These are phyloP conservation scores for Bombus vancouverensis DNA, from an alignment of 1,140 invertebrate genomes.

Conservation along the genomic window DNA sequence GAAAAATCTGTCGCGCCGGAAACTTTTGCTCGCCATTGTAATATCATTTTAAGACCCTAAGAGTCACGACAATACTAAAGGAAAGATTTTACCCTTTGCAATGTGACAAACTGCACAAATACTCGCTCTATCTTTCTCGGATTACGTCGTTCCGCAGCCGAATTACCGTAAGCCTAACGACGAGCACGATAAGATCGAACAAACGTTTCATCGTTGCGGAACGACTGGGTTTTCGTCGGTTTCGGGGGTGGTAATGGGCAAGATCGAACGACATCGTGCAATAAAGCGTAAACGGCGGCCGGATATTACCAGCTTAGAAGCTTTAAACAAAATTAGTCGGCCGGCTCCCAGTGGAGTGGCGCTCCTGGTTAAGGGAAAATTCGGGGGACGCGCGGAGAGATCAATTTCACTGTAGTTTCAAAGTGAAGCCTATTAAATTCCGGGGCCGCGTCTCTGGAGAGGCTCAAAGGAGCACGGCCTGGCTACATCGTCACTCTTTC, in stretches of 20 bases:
- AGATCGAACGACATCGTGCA: constrained; percentile 35
- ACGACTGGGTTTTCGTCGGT: background rate
- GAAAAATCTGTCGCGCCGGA: no score
- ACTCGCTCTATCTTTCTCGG: background rate
- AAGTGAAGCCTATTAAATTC: constrained; percentile 75
- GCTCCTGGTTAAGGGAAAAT: constrained; percentile 37
- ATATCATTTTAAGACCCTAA: background rate
- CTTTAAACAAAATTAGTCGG: constrained; percentile 52
- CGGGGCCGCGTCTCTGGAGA: constrained; percentile 67
- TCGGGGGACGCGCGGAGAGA: constrained; percentile 54
- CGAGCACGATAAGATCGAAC: background rate
- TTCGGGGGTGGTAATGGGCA: background rate
- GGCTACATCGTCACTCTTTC: background rate
- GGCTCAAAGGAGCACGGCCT: constrained; percentile 59
- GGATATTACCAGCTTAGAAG: constrained; percentile 49
- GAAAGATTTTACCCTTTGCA: background rate
- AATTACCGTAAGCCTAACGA: constrained; percentile 10
- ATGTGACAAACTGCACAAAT: background rate
- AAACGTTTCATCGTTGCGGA: background rate
- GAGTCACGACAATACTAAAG: background rate
- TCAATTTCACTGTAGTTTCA: constrained; percentile 68
- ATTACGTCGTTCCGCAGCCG: background rate
- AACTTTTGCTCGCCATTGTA: no score
- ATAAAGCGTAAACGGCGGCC: constrained; percentile 40
- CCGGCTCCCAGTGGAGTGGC: constrained; percentile 36